Base-by-base conservation (phyloP, 2,888 invertebrate species). In the Drosophila fungiperda region DNA sequence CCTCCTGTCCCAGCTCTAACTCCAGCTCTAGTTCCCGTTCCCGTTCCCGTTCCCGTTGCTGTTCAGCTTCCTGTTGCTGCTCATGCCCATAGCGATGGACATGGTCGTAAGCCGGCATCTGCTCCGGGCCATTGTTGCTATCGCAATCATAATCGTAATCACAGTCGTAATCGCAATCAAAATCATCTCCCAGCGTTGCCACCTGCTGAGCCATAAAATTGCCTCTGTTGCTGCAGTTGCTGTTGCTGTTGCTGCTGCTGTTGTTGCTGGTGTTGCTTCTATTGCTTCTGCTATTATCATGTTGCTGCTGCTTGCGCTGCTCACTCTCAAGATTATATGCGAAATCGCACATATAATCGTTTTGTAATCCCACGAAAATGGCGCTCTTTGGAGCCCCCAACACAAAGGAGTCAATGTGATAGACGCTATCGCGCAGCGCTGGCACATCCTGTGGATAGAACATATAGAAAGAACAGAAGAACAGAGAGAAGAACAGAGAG, bases 391-490 rank as follows among this genome's bases (percentile, higher is more conserved):
- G 92, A 66, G 91, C 92, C 55, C 90, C 92, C 86, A 91, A 80
- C 48, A 93, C 85, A 79, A 92, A 93, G 68, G 92, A 90, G 80
- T 93, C 93, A 85, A 93, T 92, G 82, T 92, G 92, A 91, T 90
- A 92, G 83, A 92, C 83, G 79, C 92, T 91, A 80, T 90, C 83
- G 71, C 84, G 74, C 63, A 90, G 77, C 40, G 83, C 90, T 76
- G 93, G 92, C 84, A 91, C 86, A 73, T 92, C 92, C 92, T 92
- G 92, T 86, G 91, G 80, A 91, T 89, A 87, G 71, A 90, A 80
- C 79, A 84, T 68, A 91, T 72, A 85, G 80, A 90, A 74, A 74
- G 57, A 76, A 76, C 76, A 80, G 63, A 71, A 72, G 70, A 76
- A 68, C 80, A 86, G 80, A 84, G 74, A 85, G 77, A 89, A 84